Base-by-base conservation (phyloP, 2,113 vertebrate genomes). In the Odontophorus gujanensis region DNA sequence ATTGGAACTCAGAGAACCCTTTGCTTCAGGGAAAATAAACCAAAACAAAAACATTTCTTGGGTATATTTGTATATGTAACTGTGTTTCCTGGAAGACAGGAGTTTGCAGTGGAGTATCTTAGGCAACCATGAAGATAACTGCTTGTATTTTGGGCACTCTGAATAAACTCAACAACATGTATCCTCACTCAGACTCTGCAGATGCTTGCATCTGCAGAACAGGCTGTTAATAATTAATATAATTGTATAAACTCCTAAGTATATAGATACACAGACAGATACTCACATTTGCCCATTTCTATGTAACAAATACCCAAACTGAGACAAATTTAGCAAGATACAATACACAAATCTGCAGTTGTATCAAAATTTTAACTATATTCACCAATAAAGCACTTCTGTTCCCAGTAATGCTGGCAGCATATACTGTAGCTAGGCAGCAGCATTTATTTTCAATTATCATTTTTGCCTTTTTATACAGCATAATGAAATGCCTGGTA, bases 371-470 rank as follows among this genome's bases (percentile, higher is more conserved):
- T 83, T 95, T 91, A 96, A 96, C 92, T 94, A 50, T 76, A 87
- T 95, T 96, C 85, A 95, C 73, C 84, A 91, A 95, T 92, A 92
- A 94, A 94, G 93, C 15, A 28, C 66, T 90, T 85, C 96, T 96
- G 95, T 97, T 97, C 96, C 80, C 88, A 90, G 72, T 78, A 96
- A 94, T 61, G 32, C 95, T 93, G 87, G 87, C 94, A 96, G 91
- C 86, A 90, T 77, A 76, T 81, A 95, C 61, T 90, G 67, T 77
- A 95, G 91, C 92, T 86, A 97, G 92, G 95, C 95, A 97, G 95
- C 85, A 93, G 2, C 89, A n/a, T 96, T 97, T 95, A 94, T 96
- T 95, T 97, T 93, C 96, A 96, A 96, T 93, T 92, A 95, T 81
- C 68, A 94, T 75, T 95, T 96, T 96, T 95, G 95, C 93, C 94